phyloP scores from a whole-genome alignment of 2,888 invertebrate species.

The Apomyelois bistriatella region DNA sequence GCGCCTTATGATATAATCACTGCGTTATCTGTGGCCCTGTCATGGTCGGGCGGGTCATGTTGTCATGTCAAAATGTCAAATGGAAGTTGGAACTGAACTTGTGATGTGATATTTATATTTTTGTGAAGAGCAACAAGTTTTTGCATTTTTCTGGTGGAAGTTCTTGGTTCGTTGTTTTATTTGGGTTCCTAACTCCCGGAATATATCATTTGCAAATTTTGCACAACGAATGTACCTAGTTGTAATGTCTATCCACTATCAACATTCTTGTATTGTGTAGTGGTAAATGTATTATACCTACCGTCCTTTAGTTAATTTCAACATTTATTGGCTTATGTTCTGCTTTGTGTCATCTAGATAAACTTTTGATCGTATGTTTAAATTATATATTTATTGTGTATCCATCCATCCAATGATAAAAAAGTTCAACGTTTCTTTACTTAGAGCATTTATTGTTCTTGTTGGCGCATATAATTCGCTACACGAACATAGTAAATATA shows the following conservation, averaged over 20 bases:
- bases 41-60: too few relatives aligned
- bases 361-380: too few relatives aligned
- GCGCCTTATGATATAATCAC: too few relatives aligned
- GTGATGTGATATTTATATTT: conserved; percentile 23
- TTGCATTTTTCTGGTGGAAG: conserved; percentile 25
- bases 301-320: conserved; percentile 16
- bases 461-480: too few relatives aligned
- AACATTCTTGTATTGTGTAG: conserved; percentile 36
- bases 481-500: too few relatives aligned
- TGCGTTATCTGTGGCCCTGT: too few relatives aligned
- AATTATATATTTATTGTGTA: too few relatives aligned
- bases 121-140: conserved; percentile 32
- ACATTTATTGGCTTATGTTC: conserved; percentile 15
- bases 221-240: not conserved
- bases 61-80: conserved; percentile 14
- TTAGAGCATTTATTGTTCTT: not conserved
- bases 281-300: conserved; percentile 18
- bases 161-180: conserved; percentile 7
- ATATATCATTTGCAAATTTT: not conserved
- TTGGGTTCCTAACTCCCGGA: conserved; percentile 5
- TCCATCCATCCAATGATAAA: conserved; percentile 5
- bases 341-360: conserved; percentile 5
- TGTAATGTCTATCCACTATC: not conserved
- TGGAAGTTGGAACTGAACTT: conserved; percentile 22
- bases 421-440: not conserved